Evolutionary conservation across 1,140 invertebrate genomes (phyloP).

Genomic region (Cepaea nemoralis): DNA sequence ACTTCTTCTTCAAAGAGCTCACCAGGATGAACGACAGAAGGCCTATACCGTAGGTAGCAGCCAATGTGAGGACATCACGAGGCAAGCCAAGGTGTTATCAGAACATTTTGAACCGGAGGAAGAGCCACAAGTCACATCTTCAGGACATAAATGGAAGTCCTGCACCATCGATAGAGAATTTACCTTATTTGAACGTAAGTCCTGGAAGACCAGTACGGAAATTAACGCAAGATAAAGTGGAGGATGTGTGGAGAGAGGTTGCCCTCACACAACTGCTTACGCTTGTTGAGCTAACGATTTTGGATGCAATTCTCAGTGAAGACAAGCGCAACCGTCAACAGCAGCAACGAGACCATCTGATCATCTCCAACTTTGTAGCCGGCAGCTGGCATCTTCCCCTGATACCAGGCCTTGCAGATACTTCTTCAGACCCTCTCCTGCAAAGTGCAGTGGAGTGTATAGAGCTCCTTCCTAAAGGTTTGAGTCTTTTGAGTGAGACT

Average conservation of each 20-base stretch:
- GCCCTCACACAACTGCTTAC: constrained; percentile 65
- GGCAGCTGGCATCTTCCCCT: constrained; percentile 54
- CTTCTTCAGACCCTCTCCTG: constrained; percentile 55
- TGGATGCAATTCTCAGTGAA: constrained; percentile 63
- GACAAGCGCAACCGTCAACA: constrained; percentile 52
- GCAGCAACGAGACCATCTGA: constrained; percentile 53
- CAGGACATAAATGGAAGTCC: background rate
- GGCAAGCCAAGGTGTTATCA: no score
- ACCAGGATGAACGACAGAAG: no score
- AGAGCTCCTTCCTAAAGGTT: constrained; percentile 54
- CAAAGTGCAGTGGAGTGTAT: constrained; percentile 57
- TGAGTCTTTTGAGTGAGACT: constrained; percentile 32
- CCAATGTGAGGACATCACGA: no score
- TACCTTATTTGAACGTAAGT: background rate
- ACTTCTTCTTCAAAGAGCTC: no score
- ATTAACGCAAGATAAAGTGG: constrained; percentile 39
- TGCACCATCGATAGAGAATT: background rate
- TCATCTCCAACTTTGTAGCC: constrained; percentile 58
- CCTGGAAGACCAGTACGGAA: background rate
- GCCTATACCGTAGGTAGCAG: no score
- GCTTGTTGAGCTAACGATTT: constrained; percentile 64
- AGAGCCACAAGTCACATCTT: constrained; percentile 4
- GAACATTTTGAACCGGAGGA: constrained; percentile 2
- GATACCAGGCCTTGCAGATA: constrained; percentile 31
- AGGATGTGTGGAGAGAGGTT: constrained; percentile 64